Evolutionary conservation across 2,888 invertebrate species (phyloP), one percentile per base, ranked within the genome.

Genomic region (Drosophila pullipes): DNA sequence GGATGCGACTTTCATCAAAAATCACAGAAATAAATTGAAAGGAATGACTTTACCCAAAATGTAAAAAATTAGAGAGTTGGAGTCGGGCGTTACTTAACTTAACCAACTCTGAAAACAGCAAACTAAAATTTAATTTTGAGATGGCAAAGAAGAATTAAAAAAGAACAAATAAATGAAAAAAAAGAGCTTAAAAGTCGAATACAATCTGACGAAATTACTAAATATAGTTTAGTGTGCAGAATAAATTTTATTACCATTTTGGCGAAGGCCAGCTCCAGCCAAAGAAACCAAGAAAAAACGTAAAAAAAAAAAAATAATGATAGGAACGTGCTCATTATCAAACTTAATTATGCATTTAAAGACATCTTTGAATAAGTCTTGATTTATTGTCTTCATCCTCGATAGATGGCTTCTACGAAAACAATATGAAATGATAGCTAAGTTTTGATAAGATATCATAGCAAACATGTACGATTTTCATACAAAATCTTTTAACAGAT

Each of bases 171-270:
- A 10, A 11, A 44, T 22, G 22, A 22, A 22, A 44, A 22, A 16
- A 47, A 22, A 0, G 25, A 16, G 9, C 2, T 16, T 9, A 25
- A 47, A 22, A 22, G 47, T 16, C 22, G 4, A 22, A 47, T 2
- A 16, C 1, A 47, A 25, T 47, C 22, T 47, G 47, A 47, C 47
- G 47, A 47, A 47, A 47, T 47, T 47, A 16, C 47, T 47, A 47
- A 47, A 47, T 18, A 50, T 50, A 50, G 50, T 28, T 50, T 50
- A 18, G 18, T 18, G 28, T 50, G 50, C 30, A 30, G 52, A 52
- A 30, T 52, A 30, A 52, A 28, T n/a, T 52, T 52, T 11, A 52
- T 52, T 11, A 18, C 28, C 28, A 30, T 30, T 52, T 52, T 11
- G 52, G 18, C 18, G 30, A 52, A 52, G 18, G 18, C 11, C 52